Base-by-base conservation (phyloP, 2,113 vertebrate genomes). In the Romanogobio albipinnatus region DNA sequence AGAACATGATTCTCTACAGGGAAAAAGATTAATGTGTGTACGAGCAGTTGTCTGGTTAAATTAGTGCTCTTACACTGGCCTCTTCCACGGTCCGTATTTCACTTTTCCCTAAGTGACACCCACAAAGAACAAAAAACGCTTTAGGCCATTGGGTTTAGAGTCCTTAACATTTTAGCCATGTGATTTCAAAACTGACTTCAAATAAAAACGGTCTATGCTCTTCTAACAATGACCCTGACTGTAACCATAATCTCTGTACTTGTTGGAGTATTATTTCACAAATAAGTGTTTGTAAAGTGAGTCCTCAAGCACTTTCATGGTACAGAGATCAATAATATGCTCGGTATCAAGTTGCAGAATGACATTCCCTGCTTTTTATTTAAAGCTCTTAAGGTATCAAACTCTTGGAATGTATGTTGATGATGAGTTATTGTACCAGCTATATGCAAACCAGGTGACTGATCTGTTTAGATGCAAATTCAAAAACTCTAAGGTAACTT, bases 61-160 rank as follows among this genome's bases (percentile, higher is more conserved):
- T 87, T 84, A 87, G 76, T 36, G 58, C 33, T 45, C 82, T 75
- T 78, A 39, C 68, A n/a, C 77, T 74, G 66, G 82, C 76, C 66
- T 80, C 77, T 78, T 80, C 76, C 86, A 87, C 86, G 86, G 86
- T 87, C 86, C 80, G 86, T 87, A 84, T 84, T 84, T 87, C 86
- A 84, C 53, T 61, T 56, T 70, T 47, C 49, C 76, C 68, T 78
- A 53, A 80, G 76, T 87, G 58, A 87, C 82, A 87, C 66, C 59
- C 64, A 61, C 70, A 70, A 76, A 76, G 74, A 71, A 47, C 8
- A 59, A 59, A 76, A 80, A 49, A 82, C 1, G 3, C 62, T 82
- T 36, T 39, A 58, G 66, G 80, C 66, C 33, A 71, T 24, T 56
- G 80, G 66, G 80, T 56, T 71, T 71, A 70, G 11, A 70, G 49